Percentiles rank a stretch among this genome's conserved stretches.
Conservation (phyloP, 2,888 invertebrate genomes). For the Scaptomyza parva region DNA sequence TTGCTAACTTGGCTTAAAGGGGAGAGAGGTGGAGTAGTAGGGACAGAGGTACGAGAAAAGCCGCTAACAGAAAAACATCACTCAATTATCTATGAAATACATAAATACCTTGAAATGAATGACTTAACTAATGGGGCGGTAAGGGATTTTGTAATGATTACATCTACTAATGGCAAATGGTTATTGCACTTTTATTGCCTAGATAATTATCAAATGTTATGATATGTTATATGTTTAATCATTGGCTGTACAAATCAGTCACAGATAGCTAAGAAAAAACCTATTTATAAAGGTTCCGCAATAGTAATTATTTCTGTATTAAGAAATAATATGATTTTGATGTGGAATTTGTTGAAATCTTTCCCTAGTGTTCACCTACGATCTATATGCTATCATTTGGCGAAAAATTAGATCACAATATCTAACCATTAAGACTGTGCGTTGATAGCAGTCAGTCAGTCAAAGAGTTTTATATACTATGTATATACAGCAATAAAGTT, state of each 20-base stretch:
- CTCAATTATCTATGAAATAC: constrained; percentile 26
- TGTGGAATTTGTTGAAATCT: too few species aligned
- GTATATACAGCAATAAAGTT: too few species aligned
- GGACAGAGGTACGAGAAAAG: background rate
- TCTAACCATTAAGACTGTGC: too few species aligned
- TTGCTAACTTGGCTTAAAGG: background rate
- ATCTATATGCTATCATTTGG: too few species aligned
- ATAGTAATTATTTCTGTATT: background rate
- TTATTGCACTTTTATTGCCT: background rate
- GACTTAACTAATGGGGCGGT: constrained; percentile 18
- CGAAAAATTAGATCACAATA: too few species aligned
- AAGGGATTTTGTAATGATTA: constrained; percentile 7
- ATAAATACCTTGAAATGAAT: constrained; percentile 12
- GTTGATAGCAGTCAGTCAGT: too few species aligned
- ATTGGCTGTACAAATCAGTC: background rate
- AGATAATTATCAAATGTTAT: background rate
- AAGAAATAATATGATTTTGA: background rate
- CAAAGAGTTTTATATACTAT: too few species aligned
- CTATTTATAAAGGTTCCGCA: background rate
- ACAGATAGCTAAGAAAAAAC: background rate
- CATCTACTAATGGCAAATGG: constrained; percentile 2
- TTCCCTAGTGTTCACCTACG: too few species aligned
- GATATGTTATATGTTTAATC: background rate
- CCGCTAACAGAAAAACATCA: background rate
- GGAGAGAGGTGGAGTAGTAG: background rate